Percentiles rank a stretch among this genome's conserved stretches.
Evolutionary conservation across 2,888 invertebrate genomes (phyloP).

Genomic region (Metopia argyrocephala): DNA sequence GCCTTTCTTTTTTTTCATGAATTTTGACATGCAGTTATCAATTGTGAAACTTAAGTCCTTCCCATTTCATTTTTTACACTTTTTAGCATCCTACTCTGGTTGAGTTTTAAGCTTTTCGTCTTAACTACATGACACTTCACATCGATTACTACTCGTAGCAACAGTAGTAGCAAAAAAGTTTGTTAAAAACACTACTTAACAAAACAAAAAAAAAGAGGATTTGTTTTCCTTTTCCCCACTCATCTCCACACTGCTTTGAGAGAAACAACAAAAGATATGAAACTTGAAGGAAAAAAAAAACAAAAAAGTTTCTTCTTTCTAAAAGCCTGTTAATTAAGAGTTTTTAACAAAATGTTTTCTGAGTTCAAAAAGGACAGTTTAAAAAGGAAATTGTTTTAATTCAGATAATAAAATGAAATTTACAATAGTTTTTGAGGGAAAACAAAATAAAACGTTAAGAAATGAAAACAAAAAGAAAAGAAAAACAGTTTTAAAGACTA

Average conservation of each 20-base stretch:
- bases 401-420: conserved; percentile 54
- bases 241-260: neutral
- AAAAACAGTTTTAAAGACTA: neutral
- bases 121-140: conserved; percentile 48
- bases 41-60: neutral
- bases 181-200: neutral
- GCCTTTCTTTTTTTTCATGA: neutral
- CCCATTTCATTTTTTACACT: too few species aligned
- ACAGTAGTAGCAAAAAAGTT: conserved; percentile 16
- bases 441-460: neutral
- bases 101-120: conserved; percentile 9
- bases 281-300: conserved; percentile 13
- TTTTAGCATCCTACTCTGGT: too few species aligned
- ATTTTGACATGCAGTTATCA: neutral
- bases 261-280: neutral
- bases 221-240: neutral
- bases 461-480: neutral
- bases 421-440: conserved; percentile 26
- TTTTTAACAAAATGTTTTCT: conserved; percentile 55
- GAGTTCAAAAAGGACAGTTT: conserved; percentile 55
- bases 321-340: conserved; percentile 65
- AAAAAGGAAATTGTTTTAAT: conserved; percentile 55
- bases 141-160: conserved; percentile 42
- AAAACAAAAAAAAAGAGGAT: neutral
- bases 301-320: conserved; percentile 15